Base-by-base conservation (phyloP, 2,888 invertebrate genomes). In the Ctenicera cuprea region DNA sequence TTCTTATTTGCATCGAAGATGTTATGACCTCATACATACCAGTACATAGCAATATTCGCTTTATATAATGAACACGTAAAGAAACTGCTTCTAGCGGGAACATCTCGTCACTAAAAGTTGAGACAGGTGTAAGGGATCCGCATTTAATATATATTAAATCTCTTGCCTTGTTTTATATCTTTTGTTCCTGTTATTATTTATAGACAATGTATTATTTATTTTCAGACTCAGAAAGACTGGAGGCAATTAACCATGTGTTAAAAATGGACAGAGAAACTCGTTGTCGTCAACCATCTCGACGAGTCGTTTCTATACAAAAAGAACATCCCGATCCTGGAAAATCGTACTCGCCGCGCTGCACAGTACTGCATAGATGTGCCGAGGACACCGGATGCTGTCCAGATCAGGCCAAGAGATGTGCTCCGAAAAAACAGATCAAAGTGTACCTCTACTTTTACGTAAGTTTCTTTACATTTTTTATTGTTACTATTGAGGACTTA, bases 301-400 rank as follows among this genome's bases (percentile, higher is more conserved):
- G 93, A 78, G 92, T 96, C 83, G 90, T 96, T 64, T 90, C 92
- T 57, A 93, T 96, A 20, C 90, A 92, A 64, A 92, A 93, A 65
- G 89, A 92, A 54, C 93, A 94, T 75, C 93, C 93, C 0, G 91
- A 92, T 73, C 89, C 92, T 1, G 90, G 92, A 75, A 94, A 93
- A 79, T 90, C 91, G 18, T 97, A 95, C 88, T 89, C 93, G 82
- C 97, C 97, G 0, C 93, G 94, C 62, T 97, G 96, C 85, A 96
- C 96, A 14, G 91, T 94, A 64, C 88, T 97, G 65, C 94, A 97
- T 85, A 92, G 95, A 76, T 97, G 97, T 86, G 92, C 94, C 11
- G 94, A 95, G 79, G 95, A 95, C 87, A 92, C 95, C 18, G 97
- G 97, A 66, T 97, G 97, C 87, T 97, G 97, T 85, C 78, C 82